Evolutionary conservation across 2,888 invertebrate species (phyloP).

Genomic region (Caenorhabditis virilis): DNA sequence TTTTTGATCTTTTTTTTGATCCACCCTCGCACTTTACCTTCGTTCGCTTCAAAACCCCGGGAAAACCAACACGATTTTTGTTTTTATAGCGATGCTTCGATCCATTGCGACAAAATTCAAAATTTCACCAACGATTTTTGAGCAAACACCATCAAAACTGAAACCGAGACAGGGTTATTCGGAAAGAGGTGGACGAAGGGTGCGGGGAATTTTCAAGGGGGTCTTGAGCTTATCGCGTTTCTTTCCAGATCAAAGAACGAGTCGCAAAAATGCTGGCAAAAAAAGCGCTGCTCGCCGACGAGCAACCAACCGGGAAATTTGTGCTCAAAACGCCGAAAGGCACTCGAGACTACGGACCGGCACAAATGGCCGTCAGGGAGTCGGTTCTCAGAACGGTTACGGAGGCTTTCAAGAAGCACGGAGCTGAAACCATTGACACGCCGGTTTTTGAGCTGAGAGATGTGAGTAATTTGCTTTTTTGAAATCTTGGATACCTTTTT

Average conservation of each 20-base stretch:
- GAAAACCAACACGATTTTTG: too few species aligned
- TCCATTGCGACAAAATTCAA: neutral
- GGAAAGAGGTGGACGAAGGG: slow-evolving; percentile 62
- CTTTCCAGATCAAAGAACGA: slow-evolving; percentile 81
- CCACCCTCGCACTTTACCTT: too few species aligned
- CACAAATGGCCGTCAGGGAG: slow-evolving; percentile 87
- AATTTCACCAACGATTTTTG: neutral
- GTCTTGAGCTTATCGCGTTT: too few species aligned
- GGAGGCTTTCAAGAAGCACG: slow-evolving; percentile 89
- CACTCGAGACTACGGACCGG: slow-evolving; percentile 84
- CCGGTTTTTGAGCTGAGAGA: slow-evolving; percentile 67
- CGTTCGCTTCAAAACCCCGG: too few species aligned
- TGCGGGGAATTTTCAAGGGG: slow-evolving; percentile 20
- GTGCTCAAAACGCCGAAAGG: slow-evolving; percentile 66
- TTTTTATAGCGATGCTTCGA: too few species aligned
- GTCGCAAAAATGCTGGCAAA: slow-evolving; percentile 81
- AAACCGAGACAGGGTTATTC: slow-evolving; percentile 41
- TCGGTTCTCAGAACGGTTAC: slow-evolving; percentile 80
- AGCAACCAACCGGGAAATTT: slow-evolving; percentile 50
- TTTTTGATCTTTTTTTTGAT: slow-evolving; percentile 1
- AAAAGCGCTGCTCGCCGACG: slow-evolving; percentile 77
- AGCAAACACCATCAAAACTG: neutral
- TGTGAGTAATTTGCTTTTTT: slow-evolving; percentile 23
- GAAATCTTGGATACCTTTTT: too few species aligned
- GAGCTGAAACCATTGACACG: slow-evolving; percentile 90